Base-by-base conservation (phyloP, 2,113 vertebrate species). In the Nerophis ophidion region DNA sequence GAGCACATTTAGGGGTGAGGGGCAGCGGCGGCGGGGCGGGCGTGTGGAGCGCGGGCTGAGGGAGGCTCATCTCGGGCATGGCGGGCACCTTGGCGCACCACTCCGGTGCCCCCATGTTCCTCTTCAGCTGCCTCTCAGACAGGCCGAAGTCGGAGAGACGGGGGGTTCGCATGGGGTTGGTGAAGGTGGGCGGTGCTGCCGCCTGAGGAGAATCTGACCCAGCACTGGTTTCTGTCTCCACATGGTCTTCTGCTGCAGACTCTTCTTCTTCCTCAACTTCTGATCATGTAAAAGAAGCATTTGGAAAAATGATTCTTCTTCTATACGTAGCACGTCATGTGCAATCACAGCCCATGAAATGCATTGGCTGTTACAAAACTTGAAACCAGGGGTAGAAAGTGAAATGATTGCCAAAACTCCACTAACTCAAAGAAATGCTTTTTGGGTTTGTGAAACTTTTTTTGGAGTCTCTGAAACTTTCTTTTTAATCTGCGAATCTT, bases 111-210 rank as follows among this genome's bases (percentile, higher is more conserved):
- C 70, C 71, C 65, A 87, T 67, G 1, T 75, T 64, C 57, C 72
- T 86, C 66, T 88, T 75, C 52, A 96, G 72, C 5, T 88, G 79
- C 15, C 93, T 84, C 1, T 89, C 90, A 1, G 93, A 93, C 47
- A 99, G 90, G 1, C 97, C 97, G 13, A 94, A 97, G 68, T 98
- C 97, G 0, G 92, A 90, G 49, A 97, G 92, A 47, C 91, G 90
- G 0, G 93, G 97, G 36, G 84, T 88, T 0, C 56, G 79, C 63
- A 90, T 70, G 0, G 55, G 65, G 47, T 88, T 87, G 1, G 6
- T 9, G 38, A 70, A 17, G 40, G 64, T 17, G 4, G 1, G 46
- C 0, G 75, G 63, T 44, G 64, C 58, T 45, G 75, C 53, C 73
- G 63, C 57, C 0, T 48, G 5, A 33, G 58, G 60, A 0, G 68